Conservation (phyloP, 2,888 invertebrate species). For the Agonum fuliginosum region DNA sequence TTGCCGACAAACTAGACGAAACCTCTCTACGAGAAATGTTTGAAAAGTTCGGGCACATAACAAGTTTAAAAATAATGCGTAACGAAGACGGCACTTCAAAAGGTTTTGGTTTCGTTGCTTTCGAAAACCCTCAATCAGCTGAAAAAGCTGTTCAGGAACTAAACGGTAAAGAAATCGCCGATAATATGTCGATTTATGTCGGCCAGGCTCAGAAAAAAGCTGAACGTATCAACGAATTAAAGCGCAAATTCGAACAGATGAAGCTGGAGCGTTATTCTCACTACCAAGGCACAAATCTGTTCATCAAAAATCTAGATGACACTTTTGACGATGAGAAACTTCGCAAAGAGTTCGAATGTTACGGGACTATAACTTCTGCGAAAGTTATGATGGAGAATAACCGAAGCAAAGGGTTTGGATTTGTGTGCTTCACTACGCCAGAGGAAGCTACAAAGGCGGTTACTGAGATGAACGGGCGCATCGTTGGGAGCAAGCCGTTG, state of each 20-base stretch:
- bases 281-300: conserved; percentile 81
- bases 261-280: conserved; percentile 93
- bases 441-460: conserved; percentile 84
- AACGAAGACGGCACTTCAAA: conserved; percentile 94
- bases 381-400: conserved; percentile 79
- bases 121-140: conserved; percentile 95
- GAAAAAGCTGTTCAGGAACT: conserved; percentile 93
- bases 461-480: conserved; percentile 82
- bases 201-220: conserved; percentile 99
- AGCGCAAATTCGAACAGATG: conserved; percentile 95
- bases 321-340: conserved; percentile 80
- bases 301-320: conserved; percentile 84
- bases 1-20: conserved; percentile 93
- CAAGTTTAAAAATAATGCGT: conserved; percentile 93
- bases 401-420: conserved; percentile 80
- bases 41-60: conserved; percentile 92
- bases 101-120: conserved; percentile 99
- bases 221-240: conserved; percentile 96
- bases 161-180: conserved; percentile 89
- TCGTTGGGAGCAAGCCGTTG: conserved; percentile 81
- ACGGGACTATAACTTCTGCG: conserved; percentile 82
- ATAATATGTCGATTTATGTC: conserved; percentile 91
- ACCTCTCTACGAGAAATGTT: conserved; percentile 92
- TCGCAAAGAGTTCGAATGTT: conserved; percentile 79
- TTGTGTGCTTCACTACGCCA: conserved; percentile 82